Evolutionary conservation across 1,140 invertebrate genomes (phyloP).

Genomic region (Drosophila carrolli): DNA sequence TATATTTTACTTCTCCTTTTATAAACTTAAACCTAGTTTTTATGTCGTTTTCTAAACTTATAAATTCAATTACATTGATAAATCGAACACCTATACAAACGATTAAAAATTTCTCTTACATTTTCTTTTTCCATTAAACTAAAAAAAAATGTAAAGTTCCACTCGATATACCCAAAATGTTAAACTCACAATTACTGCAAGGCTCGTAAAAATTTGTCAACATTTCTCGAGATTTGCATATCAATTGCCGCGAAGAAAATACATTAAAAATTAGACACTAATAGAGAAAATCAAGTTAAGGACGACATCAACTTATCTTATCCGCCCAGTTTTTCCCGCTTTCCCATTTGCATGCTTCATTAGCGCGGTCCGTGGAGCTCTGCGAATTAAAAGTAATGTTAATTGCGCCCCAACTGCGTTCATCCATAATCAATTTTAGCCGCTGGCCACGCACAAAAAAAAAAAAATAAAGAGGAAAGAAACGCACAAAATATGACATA

Average conservation of each 20-base stretch:
- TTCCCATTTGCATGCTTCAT: slow-evolving; percentile 80
- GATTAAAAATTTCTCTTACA: no score
- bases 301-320: slow-evolving; percentile 51
- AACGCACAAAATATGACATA: slow-evolving; percentile 77
- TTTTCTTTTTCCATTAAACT: no score
- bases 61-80: no score
- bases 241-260: slow-evolving; percentile 66
- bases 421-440: slow-evolving; percentile 82
- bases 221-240: slow-evolving; percentile 57
- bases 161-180: background rate
- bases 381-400: slow-evolving; percentile 81
- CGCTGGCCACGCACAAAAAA: slow-evolving; percentile 40
- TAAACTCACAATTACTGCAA: background rate
- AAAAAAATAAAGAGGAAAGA: slow-evolving; percentile 25
- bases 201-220: background rate
- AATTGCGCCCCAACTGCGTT: slow-evolving; percentile 66
- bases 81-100: no score
- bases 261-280: slow-evolving; percentile 74
- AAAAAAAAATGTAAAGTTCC: background rate
- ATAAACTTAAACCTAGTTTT: no score
- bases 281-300: slow-evolving; percentile 74
- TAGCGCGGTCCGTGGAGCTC: slow-evolving; percentile 56
- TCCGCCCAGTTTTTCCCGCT: slow-evolving; percentile 1
- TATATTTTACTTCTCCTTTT: no score
- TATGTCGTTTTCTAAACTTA: no score